phyloP scores from a whole-genome alignment of 2,113 vertebrate genomes.

The Hippocampus barbouri region DNA sequence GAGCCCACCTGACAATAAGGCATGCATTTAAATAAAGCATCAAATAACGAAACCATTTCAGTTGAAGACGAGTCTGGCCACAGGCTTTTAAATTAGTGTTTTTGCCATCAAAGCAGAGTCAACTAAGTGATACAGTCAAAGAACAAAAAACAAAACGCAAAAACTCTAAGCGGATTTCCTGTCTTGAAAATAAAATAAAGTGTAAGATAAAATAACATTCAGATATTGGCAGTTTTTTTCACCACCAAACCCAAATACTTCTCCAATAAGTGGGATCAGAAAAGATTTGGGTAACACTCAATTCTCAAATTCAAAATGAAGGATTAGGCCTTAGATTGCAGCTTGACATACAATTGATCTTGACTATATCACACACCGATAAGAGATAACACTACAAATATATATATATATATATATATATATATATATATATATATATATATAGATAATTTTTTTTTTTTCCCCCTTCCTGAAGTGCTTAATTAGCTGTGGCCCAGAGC shows the following conservation, averaged over 20 bases:
- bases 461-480: constrained; percentile 19
- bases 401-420: not conserved
- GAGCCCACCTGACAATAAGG: constrained; percentile 83
- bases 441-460: not conserved
- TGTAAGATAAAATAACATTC: too few species aligned
- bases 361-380: not conserved
- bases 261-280: not conserved
- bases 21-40: constrained; percentile 77
- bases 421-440: too few species aligned
- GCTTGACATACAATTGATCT: not conserved
- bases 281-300: constrained; percentile 59
- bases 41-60: constrained; percentile 68
- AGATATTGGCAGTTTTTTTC: not conserved
- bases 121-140: constrained; percentile 15
- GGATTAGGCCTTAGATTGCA: constrained; percentile 61
- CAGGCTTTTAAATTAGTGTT: constrained; percentile 44
- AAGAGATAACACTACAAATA: constrained; percentile 6
- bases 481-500: constrained; percentile 51
- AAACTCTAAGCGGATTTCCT: too few species aligned
- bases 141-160: not conserved
- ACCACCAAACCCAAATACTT: not conserved
- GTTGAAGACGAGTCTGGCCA: constrained; percentile 38
- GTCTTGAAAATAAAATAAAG: not conserved
- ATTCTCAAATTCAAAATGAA: constrained; percentile 64
- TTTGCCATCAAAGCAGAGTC: constrained; percentile 18